A percentile compares a stretch with the other conserved stretches of the same genome.
phyloP scores from a whole-genome alignment of 2,113 vertebrate genomes.

The Cryptomyrus ogoouensis region DNA sequence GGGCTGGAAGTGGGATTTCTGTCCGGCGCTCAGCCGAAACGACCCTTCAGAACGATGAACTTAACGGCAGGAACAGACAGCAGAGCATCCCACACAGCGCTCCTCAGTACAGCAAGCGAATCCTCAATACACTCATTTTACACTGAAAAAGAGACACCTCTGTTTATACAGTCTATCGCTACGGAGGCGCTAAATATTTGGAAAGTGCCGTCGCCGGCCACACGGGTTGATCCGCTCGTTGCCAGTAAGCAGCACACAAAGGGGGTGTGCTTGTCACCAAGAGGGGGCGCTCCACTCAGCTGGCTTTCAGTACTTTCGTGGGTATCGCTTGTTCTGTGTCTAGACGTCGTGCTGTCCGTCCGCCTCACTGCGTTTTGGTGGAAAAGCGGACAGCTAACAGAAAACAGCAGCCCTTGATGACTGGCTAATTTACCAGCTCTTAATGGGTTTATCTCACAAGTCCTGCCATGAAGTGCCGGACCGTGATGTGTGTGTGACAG shows the following conservation, averaged over 20 bases:
- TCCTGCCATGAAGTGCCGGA: neutral
- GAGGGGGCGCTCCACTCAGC: neutral
- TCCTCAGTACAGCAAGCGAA: neutral
- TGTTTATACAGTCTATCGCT: neutral
- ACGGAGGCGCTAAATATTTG: neutral
- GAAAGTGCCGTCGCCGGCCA: neutral
- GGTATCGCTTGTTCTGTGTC: neutral
- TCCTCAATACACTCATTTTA: neutral
- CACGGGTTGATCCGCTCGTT: too few relatives aligned
- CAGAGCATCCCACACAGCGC: neutral
- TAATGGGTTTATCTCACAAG: neutral
- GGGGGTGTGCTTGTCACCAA: too few relatives aligned
- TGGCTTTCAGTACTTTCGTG: neutral
- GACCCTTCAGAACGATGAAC: neutral
- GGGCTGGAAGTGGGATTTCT: neutral
- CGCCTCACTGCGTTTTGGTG: neutral
- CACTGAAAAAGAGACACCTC: neutral
- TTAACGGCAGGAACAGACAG: neutral
- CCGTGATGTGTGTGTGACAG: constrained; percentile 16
- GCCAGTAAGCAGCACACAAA: neutral
- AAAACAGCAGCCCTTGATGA: neutral
- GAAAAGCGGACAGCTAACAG: neutral
- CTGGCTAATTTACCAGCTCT: neutral
- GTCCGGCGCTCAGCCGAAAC: neutral
- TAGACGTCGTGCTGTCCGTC: neutral